Conservation (phyloP, 2,888 invertebrate genomes). For the Dendrolimus pini region DNA sequence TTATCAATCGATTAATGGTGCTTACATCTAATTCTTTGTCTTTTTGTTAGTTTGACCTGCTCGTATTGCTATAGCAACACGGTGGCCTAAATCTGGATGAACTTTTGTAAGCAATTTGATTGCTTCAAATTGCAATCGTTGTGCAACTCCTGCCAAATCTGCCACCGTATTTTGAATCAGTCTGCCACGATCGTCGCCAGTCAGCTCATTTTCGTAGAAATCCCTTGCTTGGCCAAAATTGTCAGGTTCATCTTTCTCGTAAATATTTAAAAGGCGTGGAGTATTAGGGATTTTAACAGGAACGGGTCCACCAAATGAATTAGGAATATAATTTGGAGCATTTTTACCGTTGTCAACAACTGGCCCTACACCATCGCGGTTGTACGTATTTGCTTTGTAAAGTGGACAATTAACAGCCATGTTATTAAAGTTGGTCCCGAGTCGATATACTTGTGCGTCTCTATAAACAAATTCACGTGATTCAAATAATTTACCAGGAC, state of each 20-base stretch:
- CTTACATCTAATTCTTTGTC: too few relatives aligned
- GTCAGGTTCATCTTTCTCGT: slow-evolving; percentile 86
- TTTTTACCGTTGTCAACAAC: slow-evolving; percentile 84
- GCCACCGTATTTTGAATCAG: slow-evolving; percentile 86
- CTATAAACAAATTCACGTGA: slow-evolving; percentile 88
- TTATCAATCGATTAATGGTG: too few relatives aligned
- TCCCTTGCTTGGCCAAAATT: slow-evolving; percentile 87
- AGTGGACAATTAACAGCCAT: slow-evolving; percentile 95
- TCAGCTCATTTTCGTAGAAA: slow-evolving; percentile 88
- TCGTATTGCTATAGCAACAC: slow-evolving; percentile 5
- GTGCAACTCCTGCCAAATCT: slow-evolving; percentile 80
- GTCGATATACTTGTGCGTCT: slow-evolving; percentile 87
- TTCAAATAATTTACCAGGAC: slow-evolving; percentile 91
- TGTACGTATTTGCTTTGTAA: slow-evolving; percentile 80
- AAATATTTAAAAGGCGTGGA: slow-evolving; percentile 61
- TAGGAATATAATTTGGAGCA: slow-evolving; percentile 94
- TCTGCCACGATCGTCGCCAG: slow-evolving; percentile 80
- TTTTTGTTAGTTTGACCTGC: too few relatives aligned
- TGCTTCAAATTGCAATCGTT: slow-evolving; percentile 46
- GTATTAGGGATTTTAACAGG: slow-evolving; percentile 75
- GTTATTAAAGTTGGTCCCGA: slow-evolving; percentile 92
- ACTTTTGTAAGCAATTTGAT: slow-evolving; percentile 6
- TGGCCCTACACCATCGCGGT: slow-evolving; percentile 88
- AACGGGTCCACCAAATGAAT: slow-evolving; percentile 90
- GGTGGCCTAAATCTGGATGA: slow-evolving; percentile 8